These are phyloP conservation scores for Platerodrilus igneus DNA, from an alignment of 2,888 invertebrate genomes.

Conservation along the genomic window DNA sequence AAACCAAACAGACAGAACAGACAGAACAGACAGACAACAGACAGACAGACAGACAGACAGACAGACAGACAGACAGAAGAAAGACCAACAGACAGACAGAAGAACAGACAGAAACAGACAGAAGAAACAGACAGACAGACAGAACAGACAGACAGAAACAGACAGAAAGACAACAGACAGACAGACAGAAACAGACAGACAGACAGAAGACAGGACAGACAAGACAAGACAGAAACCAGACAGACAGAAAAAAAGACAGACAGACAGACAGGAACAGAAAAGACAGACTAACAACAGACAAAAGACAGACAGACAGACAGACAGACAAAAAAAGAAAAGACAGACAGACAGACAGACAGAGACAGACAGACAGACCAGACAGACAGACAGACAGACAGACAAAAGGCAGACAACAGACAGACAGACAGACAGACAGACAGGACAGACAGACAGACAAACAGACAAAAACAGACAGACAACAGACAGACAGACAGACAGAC, in stretches of 20 bases:
- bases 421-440: background rate
- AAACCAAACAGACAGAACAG: background rate
- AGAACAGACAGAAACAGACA: conserved; percentile 2
- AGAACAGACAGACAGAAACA: conserved; percentile 1
- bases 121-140: conserved; percentile 3
- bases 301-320: conserved; percentile 5
- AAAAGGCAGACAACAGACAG: background rate
- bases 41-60: conserved; percentile 2
- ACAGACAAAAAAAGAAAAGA: too few relatives aligned
- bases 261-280: background rate
- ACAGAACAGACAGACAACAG: background rate
- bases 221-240: background rate
- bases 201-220: conserved; percentile 1
- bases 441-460: background rate
- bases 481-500: background rate
- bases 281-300: conserved; percentile 2
- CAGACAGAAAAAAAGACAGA: conserved; percentile 1
- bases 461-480: background rate
- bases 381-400: too few relatives aligned
- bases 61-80: background rate
- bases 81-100: background rate
- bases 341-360: too few relatives aligned
- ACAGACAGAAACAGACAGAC: conserved; percentile 1
- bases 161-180: conserved; percentile 5
- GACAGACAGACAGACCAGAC: too few relatives aligned